phyloP scores from a whole-genome alignment of 2,113 vertebrate genomes.

The Amphilophus citrinellus region DNA sequence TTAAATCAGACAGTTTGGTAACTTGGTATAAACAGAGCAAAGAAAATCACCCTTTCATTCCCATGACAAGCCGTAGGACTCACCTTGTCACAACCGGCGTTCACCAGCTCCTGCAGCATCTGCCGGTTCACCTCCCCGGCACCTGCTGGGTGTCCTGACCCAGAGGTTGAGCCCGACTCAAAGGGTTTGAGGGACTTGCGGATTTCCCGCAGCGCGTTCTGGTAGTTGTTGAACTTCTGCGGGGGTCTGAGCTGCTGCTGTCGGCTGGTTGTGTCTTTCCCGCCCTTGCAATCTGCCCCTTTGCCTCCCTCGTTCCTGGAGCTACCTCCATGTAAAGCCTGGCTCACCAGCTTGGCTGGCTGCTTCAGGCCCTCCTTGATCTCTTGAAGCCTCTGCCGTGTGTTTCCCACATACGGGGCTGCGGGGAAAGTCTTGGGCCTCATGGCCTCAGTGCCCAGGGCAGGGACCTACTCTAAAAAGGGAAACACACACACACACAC shows the following conservation, averaged over 20 bases:
- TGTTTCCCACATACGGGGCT: constrained; percentile 96
- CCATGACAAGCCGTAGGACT: not conserved
- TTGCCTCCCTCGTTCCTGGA: constrained; percentile 82
- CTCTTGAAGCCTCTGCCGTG: constrained; percentile 95
- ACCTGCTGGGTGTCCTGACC: constrained; percentile 75
- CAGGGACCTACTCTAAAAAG: constrained; percentile 55
- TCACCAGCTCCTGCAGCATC: constrained; percentile 97
- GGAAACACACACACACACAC: constrained; percentile 22
- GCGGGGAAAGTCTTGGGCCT: constrained; percentile 99
- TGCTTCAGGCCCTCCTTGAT: constrained; percentile 98
- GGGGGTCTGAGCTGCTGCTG: constrained; percentile 92
- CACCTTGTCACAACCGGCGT: constrained; percentile 97
- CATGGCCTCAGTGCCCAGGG: constrained; percentile 81
- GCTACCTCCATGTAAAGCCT: constrained; percentile 84
- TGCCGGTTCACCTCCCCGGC: constrained; percentile 92
- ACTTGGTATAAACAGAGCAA: not conserved
- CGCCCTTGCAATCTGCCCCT: constrained; percentile 85
- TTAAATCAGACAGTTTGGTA: not conserved
- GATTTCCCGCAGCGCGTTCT: constrained; percentile 96
- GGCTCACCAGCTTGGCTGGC: constrained; percentile 90
- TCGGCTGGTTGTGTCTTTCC: constrained; percentile 87
- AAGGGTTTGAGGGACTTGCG: constrained; percentile 97
- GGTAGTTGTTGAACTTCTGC: constrained; percentile 96
- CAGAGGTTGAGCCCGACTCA: constrained; percentile 84
- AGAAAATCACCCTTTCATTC: not conserved